Base-by-base conservation (phyloP, 92 coral and sea anemone species). In the Anthopleura xanthogrammica region DNA sequence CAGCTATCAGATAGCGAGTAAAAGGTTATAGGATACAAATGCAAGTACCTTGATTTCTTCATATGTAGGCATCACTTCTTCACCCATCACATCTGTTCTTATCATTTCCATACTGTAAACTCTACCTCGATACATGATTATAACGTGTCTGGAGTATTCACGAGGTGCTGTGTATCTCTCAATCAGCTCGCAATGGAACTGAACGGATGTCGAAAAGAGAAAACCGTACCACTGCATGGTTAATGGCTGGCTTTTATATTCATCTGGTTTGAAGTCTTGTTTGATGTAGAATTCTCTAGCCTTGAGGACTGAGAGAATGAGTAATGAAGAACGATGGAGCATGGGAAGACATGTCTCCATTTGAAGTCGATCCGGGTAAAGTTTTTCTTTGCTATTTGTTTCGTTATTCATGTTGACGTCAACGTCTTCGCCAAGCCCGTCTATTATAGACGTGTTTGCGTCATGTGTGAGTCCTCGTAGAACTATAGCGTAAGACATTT, bases 161-260 rank as follows among this genome's bases (percentile, higher is more conserved):
- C 79, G 57, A 16, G 89, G 77, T 23, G 92, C 77, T 20, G 76
- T 72, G 24, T 89, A 81, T 60, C 92, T 82, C 71, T 89, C 87
- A 43, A 89, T 72, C 41, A 72, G 77, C 16, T 86, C 92, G 24
- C 89, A 85, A 86, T 89, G 92, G 42, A 89, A 86, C 75, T 72
- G 87, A 58, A 89, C 48, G 17, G 84, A 84, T 4, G 89, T 86
- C 52, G 90, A 78, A 73, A 89, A 89, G 41, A 89, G 75, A 57
- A 76, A 89, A n/a, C 85, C 83, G 62, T 89, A 89, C 92, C 92
- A 89, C 77, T 82, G 90, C 90, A 89, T 89, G 7, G 92, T 82
- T 73, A 77, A 71, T 7, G 90, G 83, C 58, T 82, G 79, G 11
- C 84, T 85, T 74, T 83, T 86, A 80, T 89, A 86, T 52, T 20